Percentiles rank a stretch among this genome's conserved stretches.
These are phyloP conservation scores for Epistrophella euchroma DNA, from an alignment of 2,888 invertebrate species.

Conservation along the genomic window DNA sequence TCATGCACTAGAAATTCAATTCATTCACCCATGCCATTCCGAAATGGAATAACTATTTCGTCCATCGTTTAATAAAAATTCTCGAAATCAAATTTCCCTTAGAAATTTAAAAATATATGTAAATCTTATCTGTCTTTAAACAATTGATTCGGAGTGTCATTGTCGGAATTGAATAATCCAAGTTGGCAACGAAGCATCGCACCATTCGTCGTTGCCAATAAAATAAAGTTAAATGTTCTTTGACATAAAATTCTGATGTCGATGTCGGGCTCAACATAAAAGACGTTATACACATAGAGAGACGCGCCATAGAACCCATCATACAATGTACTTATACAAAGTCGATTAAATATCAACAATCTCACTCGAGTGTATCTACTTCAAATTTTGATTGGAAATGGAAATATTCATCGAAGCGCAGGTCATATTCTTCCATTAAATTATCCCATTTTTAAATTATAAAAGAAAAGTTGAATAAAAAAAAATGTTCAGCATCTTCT, in stretches of 20 bases:
- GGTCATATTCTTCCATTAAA: slow-evolving; percentile 34
- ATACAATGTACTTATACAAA: not conserved
- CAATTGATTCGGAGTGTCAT: not conserved
- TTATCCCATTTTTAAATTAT: slow-evolving; percentile 15
- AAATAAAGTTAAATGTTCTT: slow-evolving; percentile 69
- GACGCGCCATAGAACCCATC: slow-evolving; percentile 9
- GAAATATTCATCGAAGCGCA: slow-evolving; percentile 41
- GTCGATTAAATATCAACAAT: slow-evolving; percentile 61
- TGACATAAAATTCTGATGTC: slow-evolving; percentile 25
- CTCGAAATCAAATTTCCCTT: no score
- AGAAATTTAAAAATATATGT: no score
- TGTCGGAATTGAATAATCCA: slow-evolving; percentile 63
- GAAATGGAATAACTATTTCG: no score
- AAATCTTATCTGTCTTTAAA: not conserved
- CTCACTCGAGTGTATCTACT: slow-evolving; percentile 28
- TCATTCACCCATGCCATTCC: no score
- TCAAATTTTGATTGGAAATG: slow-evolving; percentile 37
- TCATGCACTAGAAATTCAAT: no score
- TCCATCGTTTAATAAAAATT: no score
- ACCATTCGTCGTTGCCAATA: slow-evolving; percentile 66
- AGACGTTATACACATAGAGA: slow-evolving; percentile 14
- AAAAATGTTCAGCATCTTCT: not conserved
- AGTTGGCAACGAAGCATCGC: slow-evolving; percentile 66
- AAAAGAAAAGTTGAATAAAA: not conserved
- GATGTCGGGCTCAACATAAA: slow-evolving; percentile 15